phyloP scores from a whole-genome alignment of 2,888 invertebrate species.

The Spodoptera exigua region DNA sequence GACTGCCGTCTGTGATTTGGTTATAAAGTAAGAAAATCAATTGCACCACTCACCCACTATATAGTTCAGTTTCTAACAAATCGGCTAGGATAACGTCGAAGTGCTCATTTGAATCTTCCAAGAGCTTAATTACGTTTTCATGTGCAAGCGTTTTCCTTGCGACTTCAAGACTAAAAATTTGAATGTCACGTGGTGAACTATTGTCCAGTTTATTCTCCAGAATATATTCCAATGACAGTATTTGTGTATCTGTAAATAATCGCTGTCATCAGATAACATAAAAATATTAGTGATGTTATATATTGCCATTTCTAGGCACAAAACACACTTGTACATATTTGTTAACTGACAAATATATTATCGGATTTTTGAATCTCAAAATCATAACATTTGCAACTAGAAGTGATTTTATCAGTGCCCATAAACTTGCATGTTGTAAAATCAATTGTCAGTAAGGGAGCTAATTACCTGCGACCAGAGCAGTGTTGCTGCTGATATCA shows the following conservation, averaged over 20 bases:
- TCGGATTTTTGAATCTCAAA: too few species aligned
- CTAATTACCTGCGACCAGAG: slow-evolving; percentile 15
- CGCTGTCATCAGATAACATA: too few species aligned
- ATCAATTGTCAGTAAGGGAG: not conserved
- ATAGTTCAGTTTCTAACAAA: slow-evolving; percentile 67
- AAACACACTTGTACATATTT: too few species aligned
- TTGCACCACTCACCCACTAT: slow-evolving; percentile 62
- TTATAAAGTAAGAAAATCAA: not conserved
- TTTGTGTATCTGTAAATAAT: slow-evolving; percentile 33
- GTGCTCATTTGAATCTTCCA: slow-evolving; percentile 60
- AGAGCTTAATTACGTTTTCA: slow-evolving; percentile 56
- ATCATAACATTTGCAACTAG: too few species aligned
- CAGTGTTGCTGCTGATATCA: slow-evolving; percentile 55
- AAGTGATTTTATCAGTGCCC: too few species aligned
- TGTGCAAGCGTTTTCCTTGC: slow-evolving; percentile 48
- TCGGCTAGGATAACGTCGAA: slow-evolving; percentile 69
- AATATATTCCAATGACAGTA: slow-evolving; percentile 34
- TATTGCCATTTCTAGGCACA: too few species aligned
- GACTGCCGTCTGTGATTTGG: too few species aligned
- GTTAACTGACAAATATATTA: too few species aligned
- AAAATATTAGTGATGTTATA: too few species aligned
- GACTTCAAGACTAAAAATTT: slow-evolving; percentile 32
- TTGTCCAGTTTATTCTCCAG: slow-evolving; percentile 38
- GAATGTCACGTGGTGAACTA: slow-evolving; percentile 39
- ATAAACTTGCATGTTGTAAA: too few species aligned